Evolutionary conservation across 2,797 vertebrate species (phyloP).

Genomic region (Etheostoma perlongum): DNA sequence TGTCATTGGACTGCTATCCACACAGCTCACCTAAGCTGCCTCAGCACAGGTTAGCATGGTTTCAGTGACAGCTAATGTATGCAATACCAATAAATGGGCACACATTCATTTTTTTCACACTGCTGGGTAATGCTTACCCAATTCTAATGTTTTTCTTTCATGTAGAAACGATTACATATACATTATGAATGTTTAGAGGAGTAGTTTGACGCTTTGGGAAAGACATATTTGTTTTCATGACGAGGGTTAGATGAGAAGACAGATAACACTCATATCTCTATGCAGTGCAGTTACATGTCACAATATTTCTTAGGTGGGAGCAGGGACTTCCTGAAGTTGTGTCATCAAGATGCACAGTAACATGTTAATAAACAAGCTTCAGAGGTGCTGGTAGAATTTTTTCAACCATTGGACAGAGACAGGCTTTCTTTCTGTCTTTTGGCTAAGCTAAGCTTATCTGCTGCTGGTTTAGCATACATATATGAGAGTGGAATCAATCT

Average conservation of each 20-base stretch:
- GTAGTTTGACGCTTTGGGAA: not conserved
- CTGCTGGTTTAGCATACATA: not conserved
- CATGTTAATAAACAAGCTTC: not conserved
- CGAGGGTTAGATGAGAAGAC: not conserved
- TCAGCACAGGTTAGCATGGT: slow-evolving; percentile 51
- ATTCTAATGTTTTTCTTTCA: not conserved
- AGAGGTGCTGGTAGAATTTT: not conserved
- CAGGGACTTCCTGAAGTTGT: not conserved
- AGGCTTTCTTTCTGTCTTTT: not conserved
- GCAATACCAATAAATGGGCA: not conserved
- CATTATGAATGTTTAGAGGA: not conserved
- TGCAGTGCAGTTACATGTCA: not conserved
- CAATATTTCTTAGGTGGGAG: not conserved
- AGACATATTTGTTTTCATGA: not conserved
- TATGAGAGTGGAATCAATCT: not conserved
- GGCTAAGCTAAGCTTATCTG: not conserved
- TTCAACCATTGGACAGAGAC: not conserved
- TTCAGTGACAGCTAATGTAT: slow-evolving; percentile 49
- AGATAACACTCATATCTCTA: not conserved
- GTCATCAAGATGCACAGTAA: not conserved
- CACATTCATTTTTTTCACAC: not conserved
- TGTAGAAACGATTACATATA: not conserved
- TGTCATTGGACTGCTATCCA: slow-evolving; percentile 69
- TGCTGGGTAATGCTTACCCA: not conserved
- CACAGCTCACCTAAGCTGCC: slow-evolving; percentile 69